Base-by-base conservation (phyloP, 2,113 vertebrate genomes). In the pig (Sus scrofa) region DNA sequence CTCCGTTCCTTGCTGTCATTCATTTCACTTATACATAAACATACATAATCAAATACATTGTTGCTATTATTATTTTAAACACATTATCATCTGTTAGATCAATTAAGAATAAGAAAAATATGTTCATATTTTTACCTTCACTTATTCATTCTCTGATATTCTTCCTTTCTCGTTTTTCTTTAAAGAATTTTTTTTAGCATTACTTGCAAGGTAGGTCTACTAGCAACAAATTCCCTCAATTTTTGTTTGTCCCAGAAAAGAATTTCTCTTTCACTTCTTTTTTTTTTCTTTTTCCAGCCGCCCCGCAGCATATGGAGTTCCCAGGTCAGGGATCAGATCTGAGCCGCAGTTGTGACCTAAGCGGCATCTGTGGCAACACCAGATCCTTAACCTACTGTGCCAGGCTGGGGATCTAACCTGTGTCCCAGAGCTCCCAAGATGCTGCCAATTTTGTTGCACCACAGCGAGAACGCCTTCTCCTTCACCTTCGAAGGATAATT, bases 401-500 rank as follows among this genome's bases (percentile, higher is more conserved):
- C 44, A 44, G 44, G 44, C 44, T 44, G 44, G 44, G 44, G 44
- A 44, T 44, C 44, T 44, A 44, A 44, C 44, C 44, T 44, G 44
- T 44, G 44, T 44, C 44, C 44, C 44, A 44, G 44, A 44, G 44
- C 44, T 44, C 44, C 44, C 44, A 44, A 44, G 44, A 44, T 44
- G 44, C 44, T 44, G 44, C 44, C 44, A 44, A 44, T 44, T 8
- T 44, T 44, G 44, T 8, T 44, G 44, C 44, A 44, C 44, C 44
- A 44, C 44, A 44, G 44, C 8, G 44, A 44, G 44, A 44, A 44
- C 44, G 4, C 44, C 89, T 92, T 58, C 73, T 44, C 11, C 11
- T 87, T 95, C 39, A 82, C 58, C 77, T 83, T 39, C 63, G 73
- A 86, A 63, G 26, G 32, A 85, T 62, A 71, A n/a, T 86, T 86